A percentile compares a stretch with the other conserved stretches of the same genome.
Conservation (phyloP, 2,113 vertebrate genomes). For the Paramisgurnus dabryanus region DNA sequence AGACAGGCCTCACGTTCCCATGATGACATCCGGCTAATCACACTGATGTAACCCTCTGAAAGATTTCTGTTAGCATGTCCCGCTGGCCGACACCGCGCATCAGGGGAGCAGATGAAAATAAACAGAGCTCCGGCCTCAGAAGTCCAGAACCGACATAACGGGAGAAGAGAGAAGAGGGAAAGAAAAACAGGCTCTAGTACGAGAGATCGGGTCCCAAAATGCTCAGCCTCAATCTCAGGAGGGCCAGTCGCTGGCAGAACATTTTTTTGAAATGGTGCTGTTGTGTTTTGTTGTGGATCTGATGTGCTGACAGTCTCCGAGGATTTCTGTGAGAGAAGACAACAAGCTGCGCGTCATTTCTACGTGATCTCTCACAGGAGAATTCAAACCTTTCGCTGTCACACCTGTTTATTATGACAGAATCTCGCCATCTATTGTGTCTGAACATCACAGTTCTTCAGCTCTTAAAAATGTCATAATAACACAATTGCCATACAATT, state of each 20-base stretch:
- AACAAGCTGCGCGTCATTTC: constrained; percentile 47
- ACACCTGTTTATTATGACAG: constrained; percentile 30
- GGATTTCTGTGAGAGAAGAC: constrained; percentile 40
- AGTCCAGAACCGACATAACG: constrained; percentile 31
- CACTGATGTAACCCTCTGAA: constrained; percentile 67
- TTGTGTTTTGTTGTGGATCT: constrained; percentile 44
- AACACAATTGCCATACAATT: background rate
- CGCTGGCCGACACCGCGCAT: constrained; percentile 38
- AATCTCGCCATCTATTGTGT: constrained; percentile 20
- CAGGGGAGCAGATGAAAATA: constrained; percentile 55
- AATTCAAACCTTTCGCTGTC: constrained; percentile 30
- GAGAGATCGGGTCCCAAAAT: constrained; percentile 25
- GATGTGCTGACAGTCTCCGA: constrained; percentile 26
- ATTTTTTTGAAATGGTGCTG: constrained; percentile 3
- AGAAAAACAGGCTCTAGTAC: constrained; percentile 22
- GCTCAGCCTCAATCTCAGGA: background rate
- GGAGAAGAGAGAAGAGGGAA: constrained; percentile 6
- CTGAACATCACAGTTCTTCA: constrained; percentile 2
- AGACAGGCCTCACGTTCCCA: constrained; percentile 45
- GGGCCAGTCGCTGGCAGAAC: constrained; percentile 29
- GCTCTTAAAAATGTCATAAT: background rate
- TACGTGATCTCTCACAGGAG: constrained; percentile 14
- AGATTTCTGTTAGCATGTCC: constrained; percentile 51
- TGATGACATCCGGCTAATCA: constrained; percentile 58
- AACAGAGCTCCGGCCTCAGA: constrained; percentile 56